Percentiles rank a stretch among this genome's conserved stretches.
Evolutionary conservation across 2,797 vertebrate species (phyloP).

Genomic region (Hydrophis major): DNA sequence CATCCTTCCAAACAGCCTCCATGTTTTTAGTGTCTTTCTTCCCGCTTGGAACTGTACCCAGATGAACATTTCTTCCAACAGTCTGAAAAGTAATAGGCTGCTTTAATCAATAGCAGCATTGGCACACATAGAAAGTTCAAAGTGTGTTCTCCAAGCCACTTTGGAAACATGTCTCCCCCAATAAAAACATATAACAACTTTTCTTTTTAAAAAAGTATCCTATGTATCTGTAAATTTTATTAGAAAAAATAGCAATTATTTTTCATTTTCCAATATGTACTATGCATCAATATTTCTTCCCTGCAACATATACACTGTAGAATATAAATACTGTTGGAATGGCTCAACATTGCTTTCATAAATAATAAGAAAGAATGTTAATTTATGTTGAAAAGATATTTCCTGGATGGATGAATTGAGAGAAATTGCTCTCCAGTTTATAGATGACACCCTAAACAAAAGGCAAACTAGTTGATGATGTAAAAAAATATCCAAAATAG

Average conservation of each 20-base stretch:
- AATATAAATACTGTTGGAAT: background rate
- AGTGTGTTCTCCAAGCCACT: background rate
- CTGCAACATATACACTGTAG: background rate
- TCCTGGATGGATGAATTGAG: background rate
- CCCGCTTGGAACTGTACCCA: too few relatives aligned
- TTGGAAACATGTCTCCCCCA: background rate
- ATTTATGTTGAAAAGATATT: background rate
- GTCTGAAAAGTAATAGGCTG: background rate
- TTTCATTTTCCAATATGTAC: background rate
- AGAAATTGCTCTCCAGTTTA: background rate
- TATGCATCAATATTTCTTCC: background rate
- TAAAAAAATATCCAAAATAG: background rate
- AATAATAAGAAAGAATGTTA: background rate
- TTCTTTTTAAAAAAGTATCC: background rate
- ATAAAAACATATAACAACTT: background rate
- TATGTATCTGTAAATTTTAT: background rate
- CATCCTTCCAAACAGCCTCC: too few relatives aligned
- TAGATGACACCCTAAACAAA: background rate
- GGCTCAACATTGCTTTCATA: background rate
- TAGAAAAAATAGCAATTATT: background rate
- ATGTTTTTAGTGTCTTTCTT: too few relatives aligned
- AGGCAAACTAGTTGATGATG: background rate
- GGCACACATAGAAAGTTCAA: background rate
- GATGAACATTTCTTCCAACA: too few relatives aligned
- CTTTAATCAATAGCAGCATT: background rate